Base-by-base conservation (phyloP, 2,888 invertebrate genomes). In the Calameuta filiformis region DNA sequence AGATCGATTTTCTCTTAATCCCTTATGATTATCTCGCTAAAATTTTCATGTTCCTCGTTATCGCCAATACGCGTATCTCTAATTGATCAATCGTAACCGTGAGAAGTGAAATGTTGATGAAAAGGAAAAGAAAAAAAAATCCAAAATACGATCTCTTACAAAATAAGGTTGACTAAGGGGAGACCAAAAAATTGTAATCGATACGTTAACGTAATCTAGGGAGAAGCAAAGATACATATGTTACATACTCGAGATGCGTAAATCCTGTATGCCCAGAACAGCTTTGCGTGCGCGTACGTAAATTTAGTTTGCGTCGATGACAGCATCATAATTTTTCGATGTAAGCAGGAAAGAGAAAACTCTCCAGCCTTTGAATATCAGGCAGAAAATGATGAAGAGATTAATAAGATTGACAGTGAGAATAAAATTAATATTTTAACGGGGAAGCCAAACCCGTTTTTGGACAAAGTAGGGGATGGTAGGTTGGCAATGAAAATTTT, bases 141-240 rank as follows among this genome's bases (percentile, higher is more conserved):
- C 9, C 9, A 2, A 56, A 56, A 56, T 56, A 23, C 23, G 6
- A 23, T 56, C 56, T 23, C 35, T 33, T 74, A 76, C 76, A 80
- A 80, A 79, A 79, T 80, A 81, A 81, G 80, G 79, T 82, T 80
- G 81, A 78, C 74, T 35, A 74, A 74, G 11, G 35, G 35, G 30
- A 34, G 74, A 74, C 37, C 30, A 74, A 74, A 15, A 73, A 35
- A 74, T 35, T 37, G 35, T 74, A 37, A 35, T 74, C 37, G 23
- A 56, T 56, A 56, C 56, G 56, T 56, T 2, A 56, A 23, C 9
- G 56, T 56, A 56, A 56, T 56, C 9, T 56, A 56, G 56, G 56
- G 56, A 56, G 56, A 56, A 56, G 23, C 9, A 23, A 56, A 23
- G 56, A 56, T 56, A 15, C 15, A 15, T 15, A 15, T 6, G 15